These are phyloP conservation scores for Sinopyrophorus schimmeli DNA, from an alignment of 2,888 invertebrate genomes.

Conservation along the genomic window DNA sequence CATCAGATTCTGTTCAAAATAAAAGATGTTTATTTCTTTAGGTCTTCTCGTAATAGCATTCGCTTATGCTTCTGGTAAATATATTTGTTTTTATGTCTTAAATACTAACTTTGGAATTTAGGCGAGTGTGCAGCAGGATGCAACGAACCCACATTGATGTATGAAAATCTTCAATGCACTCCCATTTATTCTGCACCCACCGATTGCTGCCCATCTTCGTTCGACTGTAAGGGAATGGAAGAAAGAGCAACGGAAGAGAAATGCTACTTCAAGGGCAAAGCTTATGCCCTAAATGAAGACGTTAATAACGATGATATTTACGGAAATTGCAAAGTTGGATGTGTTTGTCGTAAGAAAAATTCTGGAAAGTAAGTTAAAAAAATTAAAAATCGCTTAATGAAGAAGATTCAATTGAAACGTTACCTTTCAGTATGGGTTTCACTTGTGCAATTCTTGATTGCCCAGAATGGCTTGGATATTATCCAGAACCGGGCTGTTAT, in stretches of 20 bases:
- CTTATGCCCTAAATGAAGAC: slow-evolving; percentile 14
- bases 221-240: slow-evolving; percentile 24
- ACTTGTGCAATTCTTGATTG: slow-evolving; percentile 39
- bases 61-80: no score
- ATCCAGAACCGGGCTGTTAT: slow-evolving; percentile 7
- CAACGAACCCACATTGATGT: slow-evolving; percentile 8
- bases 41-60: no score
- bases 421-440: slow-evolving; percentile 25
- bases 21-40: no score
- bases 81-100: no score
- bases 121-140: slow-evolving; percentile 11
- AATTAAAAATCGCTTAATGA: no score
- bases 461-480: slow-evolving; percentile 31
- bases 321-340: slow-evolving; percentile 30
- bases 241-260: slow-evolving; percentile 11
- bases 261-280: slow-evolving; percentile 31
- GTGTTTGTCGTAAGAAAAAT: slow-evolving; percentile 20
- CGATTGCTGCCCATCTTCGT: slow-evolving; percentile 33
- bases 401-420: no score
- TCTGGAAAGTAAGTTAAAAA: slow-evolving; percentile 7
- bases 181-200: slow-evolving; percentile 23
- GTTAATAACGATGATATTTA: slow-evolving; percentile 28
- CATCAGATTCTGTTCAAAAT: no score
- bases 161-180: slow-evolving; percentile 29
- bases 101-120: no score